phyloP scores from a whole-genome alignment of 2,888 invertebrate species.

The Parnassius mnemosyne region DNA sequence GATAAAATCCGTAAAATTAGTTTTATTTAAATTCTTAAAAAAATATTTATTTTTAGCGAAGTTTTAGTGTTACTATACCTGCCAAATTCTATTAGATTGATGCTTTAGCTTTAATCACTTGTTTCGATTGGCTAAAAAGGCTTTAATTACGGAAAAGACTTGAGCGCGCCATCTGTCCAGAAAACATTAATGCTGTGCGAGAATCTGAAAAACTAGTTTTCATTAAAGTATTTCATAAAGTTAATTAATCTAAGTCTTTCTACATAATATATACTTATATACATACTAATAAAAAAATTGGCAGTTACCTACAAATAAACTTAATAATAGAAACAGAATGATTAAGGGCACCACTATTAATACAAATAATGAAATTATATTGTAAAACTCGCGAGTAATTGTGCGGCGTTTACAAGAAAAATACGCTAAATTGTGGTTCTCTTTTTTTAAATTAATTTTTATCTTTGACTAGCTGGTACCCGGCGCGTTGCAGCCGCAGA shows the following conservation, averaged over 20 bases:
- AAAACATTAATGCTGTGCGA: constrained; percentile 25
- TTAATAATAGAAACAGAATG: no score
- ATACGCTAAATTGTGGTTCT: no score
- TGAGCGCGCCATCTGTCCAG: constrained; percentile 12
- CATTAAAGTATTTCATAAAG: no score
- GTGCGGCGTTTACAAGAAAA: constrained; percentile 35
- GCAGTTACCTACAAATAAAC: neutral
- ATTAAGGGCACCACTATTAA: no score
- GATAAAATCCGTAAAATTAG: no score
- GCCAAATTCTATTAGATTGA: constrained; percentile 17
- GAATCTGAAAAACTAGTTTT: constrained; percentile 4
- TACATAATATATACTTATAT: neutral
- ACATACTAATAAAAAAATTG: neutral
- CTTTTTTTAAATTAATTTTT: no score
- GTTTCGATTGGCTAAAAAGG: constrained; percentile 11
- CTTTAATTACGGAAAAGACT: constrained; percentile 4
- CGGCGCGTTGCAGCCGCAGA: no score
- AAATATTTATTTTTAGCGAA: constrained; percentile 30
- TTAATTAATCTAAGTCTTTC: neutral
- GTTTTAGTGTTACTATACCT: constrained; percentile 27
- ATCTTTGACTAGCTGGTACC: no score
- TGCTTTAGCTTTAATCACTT: constrained; percentile 25
- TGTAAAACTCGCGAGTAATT: constrained; percentile 12
- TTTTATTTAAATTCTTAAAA: no score
- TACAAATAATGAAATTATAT: neutral